Base-by-base conservation (phyloP, 2,113 vertebrate genomes). In the Alethe castanea region DNA sequence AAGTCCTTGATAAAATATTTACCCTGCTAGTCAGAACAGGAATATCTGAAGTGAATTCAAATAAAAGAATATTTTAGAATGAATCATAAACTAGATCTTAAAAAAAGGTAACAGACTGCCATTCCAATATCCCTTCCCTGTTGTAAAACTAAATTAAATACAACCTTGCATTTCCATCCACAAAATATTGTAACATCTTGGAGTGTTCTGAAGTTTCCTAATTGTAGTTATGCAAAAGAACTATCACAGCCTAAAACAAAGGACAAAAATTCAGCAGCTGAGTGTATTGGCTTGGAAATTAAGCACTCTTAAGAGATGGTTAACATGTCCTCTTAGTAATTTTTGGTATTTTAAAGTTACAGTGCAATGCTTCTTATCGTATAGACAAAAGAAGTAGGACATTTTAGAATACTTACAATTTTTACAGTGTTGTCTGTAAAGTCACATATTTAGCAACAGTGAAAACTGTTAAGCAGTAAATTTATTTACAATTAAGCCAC, bases 31-130 rank as follows among this genome's bases (percentile, higher is more conserved):
- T 97, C 92, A 92, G 85, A 96, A 96, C 80, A 96, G 62, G 83
- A 95, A 94, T 74, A 95, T 88, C 77, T 81, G 85, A 95, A 92
- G 57, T 47, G 93, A 93, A 96, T 85, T 97, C 69, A 96, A 97
- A 76, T 77, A 85, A 97, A 95, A 86, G 91, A 94, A 73, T 72
- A 96, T 40, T 87, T 89, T 70, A 94, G 79, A 92, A 87, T 93
- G 57, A 95, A 92, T 94, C 94, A 86, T 88, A 91, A 95, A 86
- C 19, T 35, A 69, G 26, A 81, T 47, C 57, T 66, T 54, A 77
- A 95, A 93, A 92, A 91, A 83, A 79, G 62, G 86, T 64, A 93
- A 70, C 42, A 57, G 1, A 2, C 64, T 92, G 74, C 65, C 57
- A 91, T 81, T 86, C 20, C 56, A 70, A 8, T 59, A 52, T 48